A percentile compares a stretch with the other conserved stretches of the same genome.
phyloP scores from a whole-genome alignment of 1,140 invertebrate genomes.

The Carposina sasakii region DNA sequence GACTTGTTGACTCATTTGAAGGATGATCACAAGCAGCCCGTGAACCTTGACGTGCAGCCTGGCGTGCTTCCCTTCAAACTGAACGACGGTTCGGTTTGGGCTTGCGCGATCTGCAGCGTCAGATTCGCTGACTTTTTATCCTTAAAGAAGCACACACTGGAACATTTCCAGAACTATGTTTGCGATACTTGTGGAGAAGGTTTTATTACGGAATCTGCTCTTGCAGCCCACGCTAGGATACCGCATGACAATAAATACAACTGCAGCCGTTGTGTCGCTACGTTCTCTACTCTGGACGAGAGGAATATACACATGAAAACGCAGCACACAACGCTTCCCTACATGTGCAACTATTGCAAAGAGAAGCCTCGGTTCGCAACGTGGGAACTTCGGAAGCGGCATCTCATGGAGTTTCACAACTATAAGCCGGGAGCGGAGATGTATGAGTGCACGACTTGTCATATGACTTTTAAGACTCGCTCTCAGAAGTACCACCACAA shows the following conservation, averaged over 20 bases:
- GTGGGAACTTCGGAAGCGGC: constrained; percentile 53
- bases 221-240: constrained; percentile 53
- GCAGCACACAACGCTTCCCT: constrained; percentile 50
- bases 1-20: constrained; percentile 56
- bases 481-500: constrained; percentile 64
- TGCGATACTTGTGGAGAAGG: constrained; percentile 68
- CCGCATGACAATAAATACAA: constrained; percentile 58
- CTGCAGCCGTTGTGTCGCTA: constrained; percentile 59
- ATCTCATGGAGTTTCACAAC: constrained; percentile 61
- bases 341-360: constrained; percentile 62
- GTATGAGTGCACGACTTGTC: constrained; percentile 68
- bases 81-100: constrained; percentile 51
- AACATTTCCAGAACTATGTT: constrained; percentile 64
- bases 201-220: constrained; percentile 57
- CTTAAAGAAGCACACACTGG: constrained; percentile 56
- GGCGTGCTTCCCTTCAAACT: constrained; percentile 57
- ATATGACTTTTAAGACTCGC: constrained; percentile 69
- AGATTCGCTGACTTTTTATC: constrained; percentile 65
- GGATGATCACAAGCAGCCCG: constrained; percentile 56
- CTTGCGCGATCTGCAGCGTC: constrained; percentile 52
- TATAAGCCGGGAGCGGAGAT: constrained; percentile 56
- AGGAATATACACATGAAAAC: constrained; percentile 52
- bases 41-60: constrained; percentile 50
- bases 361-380: constrained; percentile 58
- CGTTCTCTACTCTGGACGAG: constrained; percentile 57